These are phyloP conservation scores for Halictus ligatus DNA, from an alignment of 2,888 invertebrate genomes.

Conservation along the genomic window DNA sequence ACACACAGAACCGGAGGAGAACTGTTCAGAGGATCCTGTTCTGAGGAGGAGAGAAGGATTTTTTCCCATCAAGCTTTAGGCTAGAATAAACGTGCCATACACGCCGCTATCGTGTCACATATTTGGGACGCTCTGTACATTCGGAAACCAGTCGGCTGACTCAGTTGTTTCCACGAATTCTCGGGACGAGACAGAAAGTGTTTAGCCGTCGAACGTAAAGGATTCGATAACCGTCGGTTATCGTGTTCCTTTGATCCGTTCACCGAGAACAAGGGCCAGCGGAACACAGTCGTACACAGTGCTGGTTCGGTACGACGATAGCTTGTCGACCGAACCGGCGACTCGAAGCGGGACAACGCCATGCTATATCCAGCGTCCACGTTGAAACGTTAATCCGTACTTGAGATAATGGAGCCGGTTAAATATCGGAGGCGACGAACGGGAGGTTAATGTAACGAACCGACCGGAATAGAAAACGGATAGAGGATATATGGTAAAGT, in stretches of 20 bases:
- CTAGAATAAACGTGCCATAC: neutral
- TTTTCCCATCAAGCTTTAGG: neutral
- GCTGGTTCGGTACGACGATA: neutral
- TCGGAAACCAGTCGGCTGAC: too few relatives aligned
- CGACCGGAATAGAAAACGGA: constrained; percentile 4
- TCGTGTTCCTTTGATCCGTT: neutral
- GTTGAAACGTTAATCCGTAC: neutral
- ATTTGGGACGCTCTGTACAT: too few relatives aligned
- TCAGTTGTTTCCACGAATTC: neutral
- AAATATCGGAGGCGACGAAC: neutral
- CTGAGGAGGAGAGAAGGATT: too few relatives aligned
- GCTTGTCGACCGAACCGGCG: neutral
- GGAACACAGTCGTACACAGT: neutral
- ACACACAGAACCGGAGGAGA: neutral
- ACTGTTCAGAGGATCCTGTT: too few relatives aligned
- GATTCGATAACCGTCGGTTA: constrained; percentile 1
- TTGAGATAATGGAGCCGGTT: neutral
- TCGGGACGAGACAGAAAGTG: neutral
- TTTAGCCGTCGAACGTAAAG: neutral
- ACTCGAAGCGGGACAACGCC: neutral
- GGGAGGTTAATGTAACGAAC: neutral
- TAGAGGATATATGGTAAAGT: neutral
- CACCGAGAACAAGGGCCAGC: neutral
- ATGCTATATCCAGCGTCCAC: neutral
- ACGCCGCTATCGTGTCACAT: neutral